Evolutionary conservation across 2,888 invertebrate species (phyloP).

Genomic region (Congeria kusceri): DNA sequence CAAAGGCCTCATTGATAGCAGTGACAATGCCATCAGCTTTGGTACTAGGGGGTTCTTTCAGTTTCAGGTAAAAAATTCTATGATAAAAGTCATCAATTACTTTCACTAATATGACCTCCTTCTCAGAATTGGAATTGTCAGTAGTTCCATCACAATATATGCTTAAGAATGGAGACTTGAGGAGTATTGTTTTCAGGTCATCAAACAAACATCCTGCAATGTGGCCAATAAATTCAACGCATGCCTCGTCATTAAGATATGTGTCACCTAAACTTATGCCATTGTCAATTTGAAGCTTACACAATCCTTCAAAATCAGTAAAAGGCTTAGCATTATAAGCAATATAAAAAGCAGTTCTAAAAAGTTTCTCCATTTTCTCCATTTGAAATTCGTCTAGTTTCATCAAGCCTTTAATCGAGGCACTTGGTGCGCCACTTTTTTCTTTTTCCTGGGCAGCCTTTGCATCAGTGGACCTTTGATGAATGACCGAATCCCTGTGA

Average conservation of each 20-base stretch:
- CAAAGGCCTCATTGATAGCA: conserved; percentile 14
- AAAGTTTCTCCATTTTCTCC: background rate
- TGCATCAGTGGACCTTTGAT: conserved; percentile 1
- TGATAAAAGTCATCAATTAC: conserved; percentile 26
- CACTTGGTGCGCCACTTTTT: background rate
- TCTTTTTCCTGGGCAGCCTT: background rate
- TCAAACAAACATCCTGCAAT: conserved; percentile 2
- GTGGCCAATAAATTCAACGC: background rate
- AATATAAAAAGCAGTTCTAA: conserved; percentile 7
- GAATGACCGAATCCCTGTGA: conserved; percentile 3
- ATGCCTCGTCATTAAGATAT: background rate
- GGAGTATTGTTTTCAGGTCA: background rate
- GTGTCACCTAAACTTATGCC: too few species aligned
- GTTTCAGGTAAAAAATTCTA: conserved; percentile 6
- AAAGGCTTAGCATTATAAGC: conserved; percentile 1
- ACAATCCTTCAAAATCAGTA: background rate
- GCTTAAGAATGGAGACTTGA: background rate
- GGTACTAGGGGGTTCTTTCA: conserved; percentile 19
- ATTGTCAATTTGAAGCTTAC: too few species aligned
- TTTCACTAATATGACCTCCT: background rate
- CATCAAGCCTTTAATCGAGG: background rate
- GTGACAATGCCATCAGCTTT: conserved; percentile 14
- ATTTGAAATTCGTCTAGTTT: background rate
- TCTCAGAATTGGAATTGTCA: background rate
- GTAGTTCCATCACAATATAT: background rate